Evolutionary conservation across 2,888 invertebrate species (phyloP).

Genomic region (Prosapia bicincta): DNA sequence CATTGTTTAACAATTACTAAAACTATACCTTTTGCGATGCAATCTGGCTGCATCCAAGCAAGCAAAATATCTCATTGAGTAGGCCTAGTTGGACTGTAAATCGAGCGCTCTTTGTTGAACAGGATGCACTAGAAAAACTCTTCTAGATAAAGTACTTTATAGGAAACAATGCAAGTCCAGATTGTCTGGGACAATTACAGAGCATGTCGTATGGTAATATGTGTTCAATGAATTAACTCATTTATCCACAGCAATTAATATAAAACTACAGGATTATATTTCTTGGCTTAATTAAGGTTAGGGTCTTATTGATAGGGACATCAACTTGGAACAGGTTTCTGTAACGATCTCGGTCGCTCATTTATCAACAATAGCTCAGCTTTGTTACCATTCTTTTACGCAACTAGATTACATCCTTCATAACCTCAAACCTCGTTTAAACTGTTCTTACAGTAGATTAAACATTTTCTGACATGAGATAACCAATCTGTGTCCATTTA

Average conservation of each 20-base stretch:
- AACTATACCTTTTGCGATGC: too few species aligned
- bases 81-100: too few species aligned
- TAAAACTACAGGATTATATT: constrained; percentile 18
- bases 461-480: too few species aligned
- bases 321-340: constrained; percentile 13
- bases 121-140: too few species aligned
- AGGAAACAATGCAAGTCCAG: neutral
- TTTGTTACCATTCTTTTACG: neutral
- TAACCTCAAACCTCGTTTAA: too few species aligned
- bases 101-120: too few species aligned
- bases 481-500: too few species aligned
- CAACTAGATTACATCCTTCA: neutral
- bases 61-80: too few species aligned
- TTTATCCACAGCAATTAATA: constrained; percentile 20
- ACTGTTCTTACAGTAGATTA: too few species aligned
- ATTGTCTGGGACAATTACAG: neutral
- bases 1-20: too few species aligned
- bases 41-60: too few species aligned
- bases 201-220: neutral
- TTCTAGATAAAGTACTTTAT: too few species aligned
- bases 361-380: constrained; percentile 16
- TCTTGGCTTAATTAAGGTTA: constrained; percentile 14
- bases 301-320: constrained; percentile 21
- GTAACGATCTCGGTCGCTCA: constrained; percentile 14
- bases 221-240: constrained; percentile 17